Evolutionary conservation across 2,888 invertebrate genomes (phyloP).

Genomic region (Erpobdella octoculata): DNA sequence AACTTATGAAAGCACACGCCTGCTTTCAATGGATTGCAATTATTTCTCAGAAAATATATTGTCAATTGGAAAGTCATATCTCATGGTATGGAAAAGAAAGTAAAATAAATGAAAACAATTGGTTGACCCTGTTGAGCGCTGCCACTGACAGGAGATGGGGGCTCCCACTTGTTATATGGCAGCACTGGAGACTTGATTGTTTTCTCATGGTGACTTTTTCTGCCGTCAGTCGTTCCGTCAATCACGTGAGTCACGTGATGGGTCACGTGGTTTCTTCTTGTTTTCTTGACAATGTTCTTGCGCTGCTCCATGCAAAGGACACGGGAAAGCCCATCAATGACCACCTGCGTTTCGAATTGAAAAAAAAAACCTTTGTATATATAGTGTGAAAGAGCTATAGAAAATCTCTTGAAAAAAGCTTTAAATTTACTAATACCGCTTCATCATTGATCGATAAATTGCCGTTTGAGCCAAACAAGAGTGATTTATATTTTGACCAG

Average conservation of each 20-base stretch:
- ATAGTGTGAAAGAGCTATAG: too few relatives aligned
- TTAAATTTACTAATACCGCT: too few relatives aligned
- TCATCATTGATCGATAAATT: too few relatives aligned
- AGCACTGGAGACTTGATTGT: slow-evolving; percentile 36
- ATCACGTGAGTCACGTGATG: slow-evolving; percentile 37
- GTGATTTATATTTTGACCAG: too few relatives aligned
- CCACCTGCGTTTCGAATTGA: too few relatives aligned
- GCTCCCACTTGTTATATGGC: slow-evolving; percentile 35
- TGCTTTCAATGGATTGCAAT: too few relatives aligned
- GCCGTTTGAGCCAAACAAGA: too few relatives aligned
- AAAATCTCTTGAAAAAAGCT: too few relatives aligned
- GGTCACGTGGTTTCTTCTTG: slow-evolving; percentile 31
- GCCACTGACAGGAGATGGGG: slow-evolving; percentile 3
- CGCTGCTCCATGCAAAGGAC: slow-evolving; percentile 44
- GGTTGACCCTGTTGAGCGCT: not conserved
- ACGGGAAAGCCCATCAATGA: slow-evolving; percentile 45
- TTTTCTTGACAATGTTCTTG: slow-evolving; percentile 21
- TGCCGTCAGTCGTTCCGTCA: slow-evolving; percentile 28
- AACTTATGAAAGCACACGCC: too few relatives aligned
- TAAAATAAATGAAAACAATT: not conserved
- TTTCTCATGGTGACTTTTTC: slow-evolving; percentile 35
- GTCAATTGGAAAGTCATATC: too few relatives aligned
- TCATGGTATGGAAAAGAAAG: not conserved
- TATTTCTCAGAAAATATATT: too few relatives aligned
- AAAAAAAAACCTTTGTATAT: too few relatives aligned